phyloP scores from a whole-genome alignment of 2,888 invertebrate genomes.

The Mesochorus sp. region DNA sequence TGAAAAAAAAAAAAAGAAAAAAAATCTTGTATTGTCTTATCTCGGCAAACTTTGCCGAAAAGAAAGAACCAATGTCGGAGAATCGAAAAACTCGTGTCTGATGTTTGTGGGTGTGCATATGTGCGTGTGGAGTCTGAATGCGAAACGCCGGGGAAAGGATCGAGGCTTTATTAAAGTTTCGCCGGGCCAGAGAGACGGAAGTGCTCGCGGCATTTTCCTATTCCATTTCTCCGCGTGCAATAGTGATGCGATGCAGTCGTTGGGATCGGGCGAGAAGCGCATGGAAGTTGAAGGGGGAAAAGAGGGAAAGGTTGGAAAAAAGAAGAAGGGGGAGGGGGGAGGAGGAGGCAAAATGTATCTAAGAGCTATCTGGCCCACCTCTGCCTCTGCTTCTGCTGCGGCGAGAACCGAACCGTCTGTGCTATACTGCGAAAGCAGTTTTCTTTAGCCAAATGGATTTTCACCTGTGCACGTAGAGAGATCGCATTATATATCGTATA shows the following conservation, averaged over 20 bases:
- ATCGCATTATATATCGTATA: conserved; percentile 47
- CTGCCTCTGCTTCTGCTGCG: too few species aligned
- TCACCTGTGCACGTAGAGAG: conserved; percentile 56
- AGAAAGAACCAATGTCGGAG: conserved; percentile 1
- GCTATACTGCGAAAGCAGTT: conserved; percentile 60
- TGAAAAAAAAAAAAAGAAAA: background rate
- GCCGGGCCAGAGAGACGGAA: conserved; percentile 40
- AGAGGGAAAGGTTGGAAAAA: background rate
- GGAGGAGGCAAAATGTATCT: conserved; percentile 44
- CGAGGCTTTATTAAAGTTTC: conserved; percentile 67
- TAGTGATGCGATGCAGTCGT: conserved; percentile 72
- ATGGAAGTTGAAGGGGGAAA: background rate
- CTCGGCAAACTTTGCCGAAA: background rate
- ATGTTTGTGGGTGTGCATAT: background rate
- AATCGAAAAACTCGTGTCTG: conserved; percentile 35
- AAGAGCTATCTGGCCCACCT: conserved; percentile 52
- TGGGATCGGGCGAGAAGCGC: conserved; percentile 48
- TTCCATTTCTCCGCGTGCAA: conserved; percentile 76
- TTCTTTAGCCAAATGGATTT: conserved; percentile 64
- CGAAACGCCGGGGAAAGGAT: conserved; percentile 30
- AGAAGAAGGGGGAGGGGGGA: conserved; percentile 3
- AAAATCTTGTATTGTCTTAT: background rate
- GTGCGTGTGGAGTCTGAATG: conserved; percentile 46
- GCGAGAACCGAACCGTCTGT: conserved; percentile 32
- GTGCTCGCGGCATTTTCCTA: conserved; percentile 66